phyloP scores from a whole-genome alignment of 2,888 invertebrate species.

The Tenodera sinensis region DNA sequence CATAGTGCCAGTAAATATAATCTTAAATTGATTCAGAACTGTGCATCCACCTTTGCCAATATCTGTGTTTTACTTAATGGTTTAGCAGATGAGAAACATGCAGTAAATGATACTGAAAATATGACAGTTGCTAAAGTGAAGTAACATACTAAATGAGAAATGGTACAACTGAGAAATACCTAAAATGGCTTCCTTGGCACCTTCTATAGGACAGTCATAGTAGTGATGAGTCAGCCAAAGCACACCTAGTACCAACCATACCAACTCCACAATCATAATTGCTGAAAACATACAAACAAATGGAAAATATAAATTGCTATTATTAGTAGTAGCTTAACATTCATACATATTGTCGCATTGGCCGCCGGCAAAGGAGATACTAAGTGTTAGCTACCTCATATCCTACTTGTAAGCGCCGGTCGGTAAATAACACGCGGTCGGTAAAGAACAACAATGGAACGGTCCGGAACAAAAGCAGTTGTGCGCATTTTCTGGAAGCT shows the following conservation, averaged over 20 bases:
- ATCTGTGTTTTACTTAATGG: too few species aligned
- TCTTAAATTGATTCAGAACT: too few species aligned
- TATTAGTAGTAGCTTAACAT: constrained; percentile 35
- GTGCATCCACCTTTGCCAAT: too few species aligned
- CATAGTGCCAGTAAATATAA: too few species aligned
- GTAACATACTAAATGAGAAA: not conserved
- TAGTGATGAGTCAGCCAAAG: constrained; percentile 69
- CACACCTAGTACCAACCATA: constrained; percentile 69
- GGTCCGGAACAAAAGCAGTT: too few species aligned
- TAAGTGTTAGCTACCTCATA: too few species aligned
- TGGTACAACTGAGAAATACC: constrained; percentile 48
- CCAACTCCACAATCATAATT: constrained; percentile 68
- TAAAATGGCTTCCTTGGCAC: constrained; percentile 68
- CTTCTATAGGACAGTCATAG: constrained; percentile 61
- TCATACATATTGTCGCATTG: not conserved
- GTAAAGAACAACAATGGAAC: too few species aligned
- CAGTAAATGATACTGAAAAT: not conserved
- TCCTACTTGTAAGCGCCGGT: too few species aligned
- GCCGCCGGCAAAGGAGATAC: too few species aligned
- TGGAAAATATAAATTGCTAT: constrained; percentile 29
- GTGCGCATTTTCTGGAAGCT: too few species aligned
- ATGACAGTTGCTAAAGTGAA: not conserved
- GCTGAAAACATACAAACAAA: constrained; percentile 50
- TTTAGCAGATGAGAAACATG: too few species aligned
- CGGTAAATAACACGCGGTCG: too few species aligned